Evolutionary conservation across 2,888 invertebrate species (phyloP).

Genomic region (Nycteola revayana): DNA sequence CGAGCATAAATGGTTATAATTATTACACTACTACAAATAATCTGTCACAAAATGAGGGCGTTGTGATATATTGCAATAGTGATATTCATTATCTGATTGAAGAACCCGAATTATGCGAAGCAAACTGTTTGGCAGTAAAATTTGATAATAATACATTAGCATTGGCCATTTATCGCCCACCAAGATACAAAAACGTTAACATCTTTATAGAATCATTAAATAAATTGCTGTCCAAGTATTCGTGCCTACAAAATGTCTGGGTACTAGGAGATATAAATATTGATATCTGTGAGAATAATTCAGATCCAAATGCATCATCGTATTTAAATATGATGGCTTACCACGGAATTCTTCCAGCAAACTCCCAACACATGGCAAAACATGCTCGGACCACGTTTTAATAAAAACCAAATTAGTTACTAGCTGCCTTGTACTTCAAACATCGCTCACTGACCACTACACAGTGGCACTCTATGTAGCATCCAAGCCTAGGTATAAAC

Average conservation of each 20-base stretch:
- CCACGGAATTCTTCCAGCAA: slow-evolving; percentile 2
- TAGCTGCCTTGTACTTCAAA: neutral
- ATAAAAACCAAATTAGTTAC: neutral
- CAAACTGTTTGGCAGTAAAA: neutral
- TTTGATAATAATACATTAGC: neutral
- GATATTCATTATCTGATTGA: too few relatives aligned
- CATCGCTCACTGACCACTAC: neutral
- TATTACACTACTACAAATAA: neutral
- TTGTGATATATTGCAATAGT: neutral
- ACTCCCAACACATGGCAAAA: neutral
- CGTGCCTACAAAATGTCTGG: neutral
- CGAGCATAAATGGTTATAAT: neutral
- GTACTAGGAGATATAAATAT: slow-evolving; percentile 1
- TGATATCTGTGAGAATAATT: neutral
- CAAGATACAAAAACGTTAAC: neutral
- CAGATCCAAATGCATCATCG: neutral
- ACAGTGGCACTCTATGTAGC: neutral
- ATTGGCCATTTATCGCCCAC: slow-evolving; percentile 1
- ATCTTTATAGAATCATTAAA: neutral
- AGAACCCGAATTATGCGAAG: neutral
- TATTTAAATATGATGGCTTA: neutral
- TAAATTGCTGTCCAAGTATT: neutral
- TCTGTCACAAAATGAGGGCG: neutral
- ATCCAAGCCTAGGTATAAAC: neutral
- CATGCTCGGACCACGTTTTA: neutral